These are phyloP conservation scores for Drosophila recens DNA, from an alignment of 2,888 invertebrate genomes.

Conservation along the genomic window DNA sequence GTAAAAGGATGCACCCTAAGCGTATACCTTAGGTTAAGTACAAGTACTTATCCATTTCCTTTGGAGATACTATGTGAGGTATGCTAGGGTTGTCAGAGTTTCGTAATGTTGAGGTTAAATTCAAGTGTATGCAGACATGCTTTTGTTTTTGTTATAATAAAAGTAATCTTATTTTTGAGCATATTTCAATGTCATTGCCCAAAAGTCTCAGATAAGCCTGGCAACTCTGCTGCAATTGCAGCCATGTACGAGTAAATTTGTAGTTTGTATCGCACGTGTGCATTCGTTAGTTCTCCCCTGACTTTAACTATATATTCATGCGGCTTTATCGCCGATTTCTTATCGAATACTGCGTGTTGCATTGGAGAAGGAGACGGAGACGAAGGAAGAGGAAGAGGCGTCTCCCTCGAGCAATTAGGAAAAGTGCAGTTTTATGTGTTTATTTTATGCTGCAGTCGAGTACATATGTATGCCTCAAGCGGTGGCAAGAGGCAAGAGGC, in stretches of 20 bases:
- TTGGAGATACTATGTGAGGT: conserved; percentile 44
- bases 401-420: conserved; percentile 74
- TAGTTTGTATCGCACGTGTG: conserved; percentile 33
- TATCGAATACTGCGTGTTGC: conserved; percentile 51
- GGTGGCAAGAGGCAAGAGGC: neutral
- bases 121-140: neutral
- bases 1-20: conserved; percentile 67
- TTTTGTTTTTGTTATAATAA: neutral
- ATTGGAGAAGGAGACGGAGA: conserved; percentile 2
- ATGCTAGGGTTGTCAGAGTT: conserved; percentile 41
- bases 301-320: conserved; percentile 52
- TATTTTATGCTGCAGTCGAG: conserved; percentile 50
- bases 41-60: conserved; percentile 62
- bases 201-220: conserved; percentile 9
- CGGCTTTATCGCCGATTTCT: conserved; percentile 65
- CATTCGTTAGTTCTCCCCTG: conserved; percentile 28
- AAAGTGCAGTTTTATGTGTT: conserved; percentile 81
- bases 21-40: conserved; percentile 27
- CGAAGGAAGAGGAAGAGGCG: neutral
- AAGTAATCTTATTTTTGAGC: conserved; percentile 1
- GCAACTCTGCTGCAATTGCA: conserved; percentile 30
- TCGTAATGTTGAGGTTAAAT: neutral
- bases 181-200: conserved; percentile 9
- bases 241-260: neutral
- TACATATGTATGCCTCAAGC: conserved; percentile 46